Conservation (phyloP, 2,113 vertebrate genomes). For the Puffinus mauretanicus region DNA sequence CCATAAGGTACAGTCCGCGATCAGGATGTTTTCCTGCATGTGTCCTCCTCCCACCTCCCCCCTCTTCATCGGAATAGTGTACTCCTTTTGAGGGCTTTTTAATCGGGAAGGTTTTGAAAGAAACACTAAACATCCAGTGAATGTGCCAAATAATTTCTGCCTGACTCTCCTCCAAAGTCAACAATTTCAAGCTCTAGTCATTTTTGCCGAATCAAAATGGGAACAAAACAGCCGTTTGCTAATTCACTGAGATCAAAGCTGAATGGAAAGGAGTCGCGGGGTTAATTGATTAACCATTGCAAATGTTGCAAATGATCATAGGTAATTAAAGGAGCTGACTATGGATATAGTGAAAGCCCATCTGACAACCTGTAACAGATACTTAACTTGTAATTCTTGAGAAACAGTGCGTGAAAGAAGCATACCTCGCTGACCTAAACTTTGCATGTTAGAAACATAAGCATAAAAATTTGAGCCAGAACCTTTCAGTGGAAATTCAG, state of each 20-base stretch:
- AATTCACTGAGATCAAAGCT: not conserved
- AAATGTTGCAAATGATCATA: not conserved
- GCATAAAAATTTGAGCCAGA: not conserved
- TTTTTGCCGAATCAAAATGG: not conserved
- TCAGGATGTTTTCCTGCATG: not conserved
- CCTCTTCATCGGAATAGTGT: not conserved
- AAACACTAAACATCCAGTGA: not conserved
- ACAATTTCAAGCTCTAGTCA: not conserved
- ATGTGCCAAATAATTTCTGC: not conserved
- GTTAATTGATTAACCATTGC: not conserved
- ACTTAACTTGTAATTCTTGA: not conserved
- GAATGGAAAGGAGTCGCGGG: not conserved
- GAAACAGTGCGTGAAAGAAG: not conserved
- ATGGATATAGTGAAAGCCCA: not conserved
- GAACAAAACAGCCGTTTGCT: not conserved
- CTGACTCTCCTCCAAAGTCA: not conserved
- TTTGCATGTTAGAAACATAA: not conserved
- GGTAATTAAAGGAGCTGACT: not conserved
- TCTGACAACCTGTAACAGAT: not conserved
- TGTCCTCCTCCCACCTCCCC: not conserved
- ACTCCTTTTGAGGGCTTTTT: not conserved
- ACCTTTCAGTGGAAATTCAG: not conserved
- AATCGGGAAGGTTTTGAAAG: not conserved
- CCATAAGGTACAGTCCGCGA: accelerated
- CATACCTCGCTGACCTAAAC: not conserved